A percentile compares a stretch with the other conserved stretches of the same genome.
These are phyloP conservation scores for Phocoena phocoena DNA, from an alignment of 2,113 vertebrate genomes.

Conservation along the genomic window DNA sequence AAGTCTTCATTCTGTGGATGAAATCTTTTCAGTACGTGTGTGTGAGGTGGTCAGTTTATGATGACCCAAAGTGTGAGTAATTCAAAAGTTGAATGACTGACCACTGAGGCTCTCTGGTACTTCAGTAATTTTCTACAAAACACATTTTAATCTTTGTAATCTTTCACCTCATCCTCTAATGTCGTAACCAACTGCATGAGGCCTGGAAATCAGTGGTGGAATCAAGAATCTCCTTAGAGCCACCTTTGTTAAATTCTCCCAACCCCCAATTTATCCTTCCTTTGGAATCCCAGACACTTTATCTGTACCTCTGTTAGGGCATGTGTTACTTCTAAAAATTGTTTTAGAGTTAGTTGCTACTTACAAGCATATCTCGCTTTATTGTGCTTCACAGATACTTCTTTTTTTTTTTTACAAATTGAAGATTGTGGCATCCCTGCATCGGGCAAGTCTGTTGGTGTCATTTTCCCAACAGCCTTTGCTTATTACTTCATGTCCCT, in stretches of 20 bases:
- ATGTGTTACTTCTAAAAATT: slow-evolving; percentile 15
- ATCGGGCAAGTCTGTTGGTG: neutral
- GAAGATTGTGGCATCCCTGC: neutral
- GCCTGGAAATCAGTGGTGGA: slow-evolving; percentile 30
- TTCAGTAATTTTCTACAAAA: slow-evolving; percentile 53
- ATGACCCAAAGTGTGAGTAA: slow-evolving; percentile 18
- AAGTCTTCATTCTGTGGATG: slow-evolving; percentile 50
- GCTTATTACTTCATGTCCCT: neutral
- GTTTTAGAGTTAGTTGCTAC: slow-evolving; percentile 20
- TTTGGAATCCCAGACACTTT: slow-evolving; percentile 46
- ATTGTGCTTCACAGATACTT: neutral
- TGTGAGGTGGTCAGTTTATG: slow-evolving; percentile 31
- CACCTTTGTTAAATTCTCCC: slow-evolving; percentile 41
- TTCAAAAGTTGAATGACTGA: slow-evolving; percentile 46
- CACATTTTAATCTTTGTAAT: slow-evolving; percentile 7
- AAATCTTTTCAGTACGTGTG: slow-evolving; percentile 24
- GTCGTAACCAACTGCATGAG: neutral
- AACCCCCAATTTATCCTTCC: neutral
- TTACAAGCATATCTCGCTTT: neutral
- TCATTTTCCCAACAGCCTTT: neutral
- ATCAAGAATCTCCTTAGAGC: neutral
- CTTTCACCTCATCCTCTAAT: slow-evolving; percentile 2
- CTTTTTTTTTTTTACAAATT: neutral
- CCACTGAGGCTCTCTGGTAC: neutral
- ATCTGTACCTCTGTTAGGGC: neutral